A percentile compares a stretch with the other conserved stretches of the same genome.
These are phyloP conservation scores for Noctua janthe DNA, from an alignment of 2,888 invertebrate genomes.

Conservation along the genomic window DNA sequence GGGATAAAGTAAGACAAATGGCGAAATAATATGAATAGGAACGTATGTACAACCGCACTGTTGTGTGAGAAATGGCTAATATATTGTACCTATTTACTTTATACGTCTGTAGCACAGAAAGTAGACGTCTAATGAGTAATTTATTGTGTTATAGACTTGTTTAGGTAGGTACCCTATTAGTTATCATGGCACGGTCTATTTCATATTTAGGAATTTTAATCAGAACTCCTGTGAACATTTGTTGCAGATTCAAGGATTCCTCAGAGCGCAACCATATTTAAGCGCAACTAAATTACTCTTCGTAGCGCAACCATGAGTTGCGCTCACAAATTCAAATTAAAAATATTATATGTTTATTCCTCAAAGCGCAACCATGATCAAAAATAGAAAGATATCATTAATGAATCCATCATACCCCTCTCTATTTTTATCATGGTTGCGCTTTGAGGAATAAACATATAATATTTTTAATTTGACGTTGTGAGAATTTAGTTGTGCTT, in stretches of 20 bases:
- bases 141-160: not conserved
- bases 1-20: constrained; percentile 67
- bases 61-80: constrained; percentile 48
- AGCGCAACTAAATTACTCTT: too few species aligned
- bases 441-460: too few species aligned
- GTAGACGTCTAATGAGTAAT: constrained; percentile 10
- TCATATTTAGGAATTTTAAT: not conserved
- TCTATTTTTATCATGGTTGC: too few species aligned
- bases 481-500: too few species aligned
- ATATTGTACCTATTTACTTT: constrained; percentile 31
- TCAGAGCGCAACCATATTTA: too few species aligned
- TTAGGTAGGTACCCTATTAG: not conserved
- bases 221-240: not conserved
- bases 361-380: too few species aligned
- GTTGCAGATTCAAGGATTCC: not conserved
- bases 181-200: not conserved
- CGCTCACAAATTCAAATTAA: too few species aligned
- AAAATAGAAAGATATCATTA: too few species aligned
- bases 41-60: constrained; percentile 33
- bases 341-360: too few species aligned
- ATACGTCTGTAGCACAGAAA: not conserved
- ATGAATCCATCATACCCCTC: too few species aligned
- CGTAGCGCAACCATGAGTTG: too few species aligned
- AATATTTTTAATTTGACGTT: too few species aligned
- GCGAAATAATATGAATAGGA: constrained; percentile 62